Evolutionary conservation across 2,797 vertebrate genomes (phyloP).

Genomic region (Aythya fuligula): DNA sequence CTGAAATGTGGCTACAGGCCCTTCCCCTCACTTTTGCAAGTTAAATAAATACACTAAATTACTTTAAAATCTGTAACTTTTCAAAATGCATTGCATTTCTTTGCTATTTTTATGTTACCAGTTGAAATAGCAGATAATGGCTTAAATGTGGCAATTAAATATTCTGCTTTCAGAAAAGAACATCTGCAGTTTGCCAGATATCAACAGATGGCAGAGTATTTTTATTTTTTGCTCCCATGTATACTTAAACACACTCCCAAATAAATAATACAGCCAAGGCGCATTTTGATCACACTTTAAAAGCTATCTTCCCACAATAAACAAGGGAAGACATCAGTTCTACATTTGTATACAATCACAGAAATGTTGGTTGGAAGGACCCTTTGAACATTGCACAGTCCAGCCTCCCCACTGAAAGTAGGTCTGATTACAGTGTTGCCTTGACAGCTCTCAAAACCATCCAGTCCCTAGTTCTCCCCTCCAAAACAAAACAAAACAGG

Average conservation of each 20-base stretch:
- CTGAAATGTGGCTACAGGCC: background rate
- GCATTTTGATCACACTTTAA: background rate
- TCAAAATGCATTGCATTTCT: background rate
- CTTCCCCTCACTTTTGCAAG: rapidly evolving
- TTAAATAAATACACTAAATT: background rate
- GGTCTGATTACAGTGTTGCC: background rate
- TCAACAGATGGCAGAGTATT: background rate
- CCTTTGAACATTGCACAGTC: background rate
- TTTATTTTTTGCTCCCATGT: background rate
- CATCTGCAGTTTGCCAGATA: background rate
- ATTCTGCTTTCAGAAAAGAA: background rate
- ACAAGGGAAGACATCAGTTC: background rate
- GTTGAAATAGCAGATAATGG: background rate
- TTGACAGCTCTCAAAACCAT: background rate
- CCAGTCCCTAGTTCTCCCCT: no score
- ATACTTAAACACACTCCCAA: background rate
- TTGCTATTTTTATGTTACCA: background rate
- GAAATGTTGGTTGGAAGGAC: background rate
- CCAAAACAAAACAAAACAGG: no score
- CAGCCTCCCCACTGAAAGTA: background rate
- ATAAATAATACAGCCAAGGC: background rate
- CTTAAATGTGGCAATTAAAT: background rate
- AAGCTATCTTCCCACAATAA: background rate
- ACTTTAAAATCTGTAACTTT: background rate
- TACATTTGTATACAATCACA: background rate